Evolutionary conservation across 1,140 invertebrate species (phyloP).

Genomic region (Platyscapa corneri): DNA sequence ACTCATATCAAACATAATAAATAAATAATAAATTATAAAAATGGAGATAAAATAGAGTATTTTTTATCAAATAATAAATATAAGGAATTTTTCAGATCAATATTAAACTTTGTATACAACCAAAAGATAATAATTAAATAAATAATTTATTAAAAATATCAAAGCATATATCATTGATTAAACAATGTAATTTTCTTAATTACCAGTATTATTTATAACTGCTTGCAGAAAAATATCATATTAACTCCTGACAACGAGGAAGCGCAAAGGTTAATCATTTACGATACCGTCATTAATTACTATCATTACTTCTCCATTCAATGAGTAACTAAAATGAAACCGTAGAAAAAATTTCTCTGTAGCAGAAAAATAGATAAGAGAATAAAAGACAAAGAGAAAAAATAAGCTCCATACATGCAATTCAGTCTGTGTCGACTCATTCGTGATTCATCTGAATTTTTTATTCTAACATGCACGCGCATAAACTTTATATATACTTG

Average conservation of each 20-base stretch:
- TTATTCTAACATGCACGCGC: neutral
- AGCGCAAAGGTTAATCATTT: constrained; percentile 7
- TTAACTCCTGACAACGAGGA: neutral
- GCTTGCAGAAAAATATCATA: neutral
- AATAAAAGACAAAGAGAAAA: neutral
- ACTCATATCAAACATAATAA: no score
- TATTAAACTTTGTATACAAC: neutral
- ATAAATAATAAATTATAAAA: neutral
- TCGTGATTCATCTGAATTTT: neutral
- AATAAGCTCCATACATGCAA: neutral
- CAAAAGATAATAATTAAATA: neutral
- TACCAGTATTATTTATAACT: neutral
- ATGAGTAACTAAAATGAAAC: neutral
- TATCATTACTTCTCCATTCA: constrained; percentile 2
- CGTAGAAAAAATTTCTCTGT: neutral
- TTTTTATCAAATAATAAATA: neutral
- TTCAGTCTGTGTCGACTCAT: no score
- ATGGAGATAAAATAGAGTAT: neutral
- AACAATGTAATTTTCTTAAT: neutral
- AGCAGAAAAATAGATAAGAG: neutral
- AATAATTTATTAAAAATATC: neutral
- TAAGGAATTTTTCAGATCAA: neutral
- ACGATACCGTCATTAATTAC: neutral
- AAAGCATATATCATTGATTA: neutral
- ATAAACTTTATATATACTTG: neutral